Percentiles rank a stretch among this genome's conserved stretches.
Conservation (phyloP, 2,797 vertebrate species). For the Phoebastria nigripes region DNA sequence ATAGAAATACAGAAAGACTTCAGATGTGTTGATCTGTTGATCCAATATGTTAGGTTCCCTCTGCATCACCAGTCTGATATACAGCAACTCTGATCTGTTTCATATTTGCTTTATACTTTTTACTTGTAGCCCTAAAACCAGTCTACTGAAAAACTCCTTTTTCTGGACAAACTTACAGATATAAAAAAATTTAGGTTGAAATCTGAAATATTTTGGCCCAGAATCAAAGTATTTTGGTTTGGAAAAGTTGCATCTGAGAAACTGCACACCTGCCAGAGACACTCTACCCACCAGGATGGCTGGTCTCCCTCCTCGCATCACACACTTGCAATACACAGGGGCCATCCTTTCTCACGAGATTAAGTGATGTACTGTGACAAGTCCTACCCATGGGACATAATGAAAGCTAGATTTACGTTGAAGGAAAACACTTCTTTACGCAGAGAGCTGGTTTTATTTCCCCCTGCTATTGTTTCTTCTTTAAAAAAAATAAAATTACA, state of each 20-base stretch:
- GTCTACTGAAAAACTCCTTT: neutral
- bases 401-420: neutral
- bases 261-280: neutral
- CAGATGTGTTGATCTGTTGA: neutral
- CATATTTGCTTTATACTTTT: neutral
- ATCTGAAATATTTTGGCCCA: neutral
- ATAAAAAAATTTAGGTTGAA: neutral
- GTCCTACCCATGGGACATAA: neutral
- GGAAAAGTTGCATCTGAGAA: neutral
- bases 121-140: neutral
- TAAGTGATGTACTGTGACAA: neutral
- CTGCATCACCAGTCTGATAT: neutral
- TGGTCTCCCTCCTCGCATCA: fast-evolving
- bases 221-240: neutral
- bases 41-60: neutral
- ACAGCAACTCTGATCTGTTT: neutral
- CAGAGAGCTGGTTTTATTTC: neutral
- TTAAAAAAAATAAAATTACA: neutral
- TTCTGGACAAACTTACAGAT: neutral
- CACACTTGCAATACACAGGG: neutral
- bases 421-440: neutral
- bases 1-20: neutral
- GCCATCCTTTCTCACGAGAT: fast-evolving
- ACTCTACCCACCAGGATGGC: neutral
- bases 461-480: neutral